phyloP scores from a whole-genome alignment of 30 jellyfish, hydroid and myxozoan genomes.

The Pelagia noctiluca region DNA sequence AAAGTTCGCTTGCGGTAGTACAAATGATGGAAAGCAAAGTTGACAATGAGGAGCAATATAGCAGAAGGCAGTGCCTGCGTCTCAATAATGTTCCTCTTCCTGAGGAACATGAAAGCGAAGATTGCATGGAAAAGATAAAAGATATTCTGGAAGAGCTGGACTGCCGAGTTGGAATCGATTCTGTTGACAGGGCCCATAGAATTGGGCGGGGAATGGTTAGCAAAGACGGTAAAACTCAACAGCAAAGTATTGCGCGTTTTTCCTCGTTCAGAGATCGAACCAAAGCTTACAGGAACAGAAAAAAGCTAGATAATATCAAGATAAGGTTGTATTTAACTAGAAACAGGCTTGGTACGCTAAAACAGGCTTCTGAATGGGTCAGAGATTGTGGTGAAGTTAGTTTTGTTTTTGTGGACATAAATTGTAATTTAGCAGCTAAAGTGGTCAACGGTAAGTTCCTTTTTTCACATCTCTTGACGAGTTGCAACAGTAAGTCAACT shows the following conservation, averaged over 20 bases:
- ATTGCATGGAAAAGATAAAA: slow-evolving; percentile 20
- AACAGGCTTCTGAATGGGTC: slow-evolving; percentile 20
- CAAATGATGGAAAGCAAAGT: slow-evolving; percentile 9
- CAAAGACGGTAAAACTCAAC: slow-evolving; percentile 12
- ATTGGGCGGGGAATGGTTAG: slow-evolving; percentile 20
- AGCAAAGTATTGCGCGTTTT: slow-evolving; percentile 35
- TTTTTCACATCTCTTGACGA: slow-evolving; percentile 9
- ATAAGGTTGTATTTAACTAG: slow-evolving; percentile 33
- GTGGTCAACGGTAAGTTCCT: slow-evolving; percentile 28
- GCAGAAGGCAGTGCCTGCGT: slow-evolving; percentile 49
- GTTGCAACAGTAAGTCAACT: slow-evolving; percentile 14
- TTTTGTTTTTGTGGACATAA: slow-evolving; percentile 42
- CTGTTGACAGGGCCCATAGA: slow-evolving; percentile 56
- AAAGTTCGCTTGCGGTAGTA: slow-evolving; percentile 29
- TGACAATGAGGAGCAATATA: slow-evolving; percentile 40
- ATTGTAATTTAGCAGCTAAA: slow-evolving; percentile 51
- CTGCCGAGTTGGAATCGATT: slow-evolving; percentile 27
- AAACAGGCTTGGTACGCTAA: slow-evolving; percentile 33
- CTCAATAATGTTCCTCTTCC: slow-evolving; percentile 24
- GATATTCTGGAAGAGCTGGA: slow-evolving; percentile 15
- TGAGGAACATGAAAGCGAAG: slow-evolving; percentile 6
- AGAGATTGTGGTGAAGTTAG: slow-evolving; percentile 24
- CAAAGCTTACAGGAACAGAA: slow-evolving; percentile 27
- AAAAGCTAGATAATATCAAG: slow-evolving; percentile 11
- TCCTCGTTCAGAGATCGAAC: slow-evolving; percentile 38